A percentile compares a stretch with the other conserved stretches of the same genome.
phyloP scores from a whole-genome alignment of 2,113 vertebrate genomes.

The Vidua macroura region DNA sequence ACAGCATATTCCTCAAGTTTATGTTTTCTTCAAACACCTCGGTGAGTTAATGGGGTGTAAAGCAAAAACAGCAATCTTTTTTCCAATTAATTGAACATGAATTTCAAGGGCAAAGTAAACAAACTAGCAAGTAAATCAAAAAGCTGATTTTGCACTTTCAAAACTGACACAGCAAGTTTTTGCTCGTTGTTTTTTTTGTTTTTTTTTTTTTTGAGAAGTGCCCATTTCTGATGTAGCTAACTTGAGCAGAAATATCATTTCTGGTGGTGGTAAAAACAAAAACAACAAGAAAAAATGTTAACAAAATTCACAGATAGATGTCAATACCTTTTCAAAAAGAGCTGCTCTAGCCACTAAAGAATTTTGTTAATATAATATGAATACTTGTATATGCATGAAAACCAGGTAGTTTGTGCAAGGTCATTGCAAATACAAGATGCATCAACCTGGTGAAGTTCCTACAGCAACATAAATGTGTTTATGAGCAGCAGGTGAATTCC shows the following conservation, averaged over 20 bases:
- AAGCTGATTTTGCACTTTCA: not conserved
- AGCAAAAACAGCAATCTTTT: not conserved
- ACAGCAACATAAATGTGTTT: slow-evolving; percentile 72
- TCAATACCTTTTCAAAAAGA: not conserved
- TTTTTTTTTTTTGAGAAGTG: not conserved
- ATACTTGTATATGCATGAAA: not conserved
- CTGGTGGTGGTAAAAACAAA: not conserved
- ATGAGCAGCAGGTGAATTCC: slow-evolving; percentile 78
- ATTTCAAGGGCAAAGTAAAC: not conserved
- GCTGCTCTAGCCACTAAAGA: not conserved
- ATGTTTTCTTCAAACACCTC: not conserved
- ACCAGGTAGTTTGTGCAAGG: slow-evolving; percentile 60
- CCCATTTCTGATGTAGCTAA: not conserved
- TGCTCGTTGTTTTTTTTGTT: not conserved
- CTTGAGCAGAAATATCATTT: not conserved
- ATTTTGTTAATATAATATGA: not conserved
- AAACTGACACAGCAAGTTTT: not conserved
- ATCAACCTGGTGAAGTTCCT: slow-evolving; percentile 66
- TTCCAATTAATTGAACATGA: not conserved
- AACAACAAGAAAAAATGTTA: not conserved
- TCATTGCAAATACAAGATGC: slow-evolving; percentile 64
- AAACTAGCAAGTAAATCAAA: not conserved
- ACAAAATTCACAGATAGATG: not conserved
- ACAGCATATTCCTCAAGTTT: not conserved
- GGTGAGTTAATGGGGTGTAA: not conserved